phyloP scores from a whole-genome alignment of 2,113 vertebrate genomes.

The Cyphomyrus discorhynchus region DNA sequence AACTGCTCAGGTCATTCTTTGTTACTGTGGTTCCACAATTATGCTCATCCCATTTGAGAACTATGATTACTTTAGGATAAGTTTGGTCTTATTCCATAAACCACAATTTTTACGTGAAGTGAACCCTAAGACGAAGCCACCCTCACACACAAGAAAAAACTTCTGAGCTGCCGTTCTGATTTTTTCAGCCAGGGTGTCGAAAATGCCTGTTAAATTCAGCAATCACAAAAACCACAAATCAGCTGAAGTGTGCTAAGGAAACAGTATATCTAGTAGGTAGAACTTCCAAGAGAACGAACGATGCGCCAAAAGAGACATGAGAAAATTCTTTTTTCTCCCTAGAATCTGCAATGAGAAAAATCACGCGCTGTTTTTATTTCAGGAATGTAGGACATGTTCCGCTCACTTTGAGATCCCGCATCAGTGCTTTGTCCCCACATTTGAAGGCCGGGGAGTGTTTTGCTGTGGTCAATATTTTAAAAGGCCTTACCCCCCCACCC shows the following conservation, averaged over 20 bases:
- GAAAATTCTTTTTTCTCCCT: constrained; percentile 29
- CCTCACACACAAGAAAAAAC: constrained; percentile 28
- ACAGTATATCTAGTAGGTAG: constrained; percentile 37
- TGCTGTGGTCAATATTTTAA: constrained; percentile 55
- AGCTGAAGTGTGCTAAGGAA: constrained; percentile 40
- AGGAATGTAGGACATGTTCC: background rate
- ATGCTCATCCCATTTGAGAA: background rate
- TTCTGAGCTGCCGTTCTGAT: constrained; percentile 51
- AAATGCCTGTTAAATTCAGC: constrained; percentile 64
- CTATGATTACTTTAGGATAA: background rate
- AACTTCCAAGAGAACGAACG: constrained; percentile 27
- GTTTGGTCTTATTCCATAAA: background rate
- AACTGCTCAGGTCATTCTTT: background rate
- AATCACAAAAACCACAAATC: constrained; percentile 60
- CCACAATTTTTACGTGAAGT: background rate
- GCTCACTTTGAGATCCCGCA: background rate
- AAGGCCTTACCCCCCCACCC: constrained; percentile 41
- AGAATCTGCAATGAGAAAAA: constrained; percentile 20
- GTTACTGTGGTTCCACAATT: background rate
- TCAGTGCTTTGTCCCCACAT: constrained; percentile 40
- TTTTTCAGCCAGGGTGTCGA: constrained; percentile 60
- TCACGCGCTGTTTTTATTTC: background rate
- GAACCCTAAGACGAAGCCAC: no score
- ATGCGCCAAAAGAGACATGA: constrained; percentile 22
- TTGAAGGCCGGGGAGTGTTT: constrained; percentile 35